A percentile compares a stretch with the other conserved stretches of the same genome.
phyloP scores from a whole-genome alignment of 2,113 vertebrate genomes.

The Corythaeola cristata region DNA sequence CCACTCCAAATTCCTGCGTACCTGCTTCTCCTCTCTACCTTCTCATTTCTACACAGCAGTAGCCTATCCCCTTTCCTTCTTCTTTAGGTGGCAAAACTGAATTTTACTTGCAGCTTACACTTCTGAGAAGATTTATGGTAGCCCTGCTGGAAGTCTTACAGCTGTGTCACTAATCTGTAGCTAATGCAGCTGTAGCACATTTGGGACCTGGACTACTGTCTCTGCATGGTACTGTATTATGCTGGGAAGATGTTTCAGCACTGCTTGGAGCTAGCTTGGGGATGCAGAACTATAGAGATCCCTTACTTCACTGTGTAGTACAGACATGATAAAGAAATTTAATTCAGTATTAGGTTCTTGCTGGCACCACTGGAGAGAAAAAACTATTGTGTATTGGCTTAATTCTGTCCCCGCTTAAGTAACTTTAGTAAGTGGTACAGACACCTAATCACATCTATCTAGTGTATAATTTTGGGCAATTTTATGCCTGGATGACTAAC shows the following conservation, averaged over 20 bases:
- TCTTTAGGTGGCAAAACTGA: background rate
- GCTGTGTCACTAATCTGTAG: background rate
- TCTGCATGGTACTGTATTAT: background rate
- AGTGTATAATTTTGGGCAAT: background rate
- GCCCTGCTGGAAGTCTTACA: background rate
- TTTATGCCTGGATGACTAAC: background rate
- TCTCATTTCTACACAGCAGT: background rate
- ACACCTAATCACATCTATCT: background rate
- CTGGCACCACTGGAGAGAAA: background rate
- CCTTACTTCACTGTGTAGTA: background rate
- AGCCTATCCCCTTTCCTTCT: background rate
- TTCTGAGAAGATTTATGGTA: background rate
- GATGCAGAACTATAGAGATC: background rate
- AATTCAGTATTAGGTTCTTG: background rate
- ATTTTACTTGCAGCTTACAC: background rate
- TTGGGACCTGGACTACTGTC: background rate
- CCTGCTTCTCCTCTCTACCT: background rate
- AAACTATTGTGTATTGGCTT: background rate
- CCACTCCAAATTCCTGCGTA: background rate
- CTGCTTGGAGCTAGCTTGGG: background rate
- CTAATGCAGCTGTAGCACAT: accelerated
- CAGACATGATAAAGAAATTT: background rate
- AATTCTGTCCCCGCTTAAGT: background rate
- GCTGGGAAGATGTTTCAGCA: background rate
- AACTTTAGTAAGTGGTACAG: background rate